A percentile compares a stretch with the other conserved stretches of the same genome.
Evolutionary conservation across 2,113 vertebrate species (phyloP).

Genomic region (Gobiocypris rarus): DNA sequence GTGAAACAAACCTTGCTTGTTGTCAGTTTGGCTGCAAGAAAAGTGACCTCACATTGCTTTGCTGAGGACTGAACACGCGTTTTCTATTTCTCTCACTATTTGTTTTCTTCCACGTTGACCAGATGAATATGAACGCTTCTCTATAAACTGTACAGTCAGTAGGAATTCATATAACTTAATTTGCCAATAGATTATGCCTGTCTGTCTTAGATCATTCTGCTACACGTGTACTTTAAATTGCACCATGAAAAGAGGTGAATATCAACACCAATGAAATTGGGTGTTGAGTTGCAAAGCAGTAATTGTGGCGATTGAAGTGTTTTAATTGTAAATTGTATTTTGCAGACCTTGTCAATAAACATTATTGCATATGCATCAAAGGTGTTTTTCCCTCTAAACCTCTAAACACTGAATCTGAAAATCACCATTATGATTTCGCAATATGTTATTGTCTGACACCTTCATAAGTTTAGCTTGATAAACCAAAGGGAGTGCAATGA

Average conservation of each 20-base stretch:
- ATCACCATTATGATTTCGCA: no score
- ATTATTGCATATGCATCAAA: slow-evolving; percentile 49
- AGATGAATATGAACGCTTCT: not conserved
- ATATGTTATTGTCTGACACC: not conserved
- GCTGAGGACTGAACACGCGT: slow-evolving; percentile 62
- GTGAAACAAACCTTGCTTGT: slow-evolving; percentile 57
- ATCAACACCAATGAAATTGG: not conserved
- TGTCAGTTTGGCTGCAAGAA: slow-evolving; percentile 79
- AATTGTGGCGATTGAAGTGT: not conserved
- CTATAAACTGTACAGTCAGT: not conserved
- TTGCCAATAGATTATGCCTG: not conserved
- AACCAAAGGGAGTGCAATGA: not conserved
- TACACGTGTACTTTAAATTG: not conserved
- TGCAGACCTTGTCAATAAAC: slow-evolving; percentile 68
- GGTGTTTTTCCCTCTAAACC: not conserved
- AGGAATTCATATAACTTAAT: not conserved
- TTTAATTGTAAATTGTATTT: slow-evolving; percentile 54
- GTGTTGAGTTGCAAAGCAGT: not conserved
- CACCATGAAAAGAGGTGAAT: not conserved
- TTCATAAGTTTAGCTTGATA: not conserved
- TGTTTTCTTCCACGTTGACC: not conserved
- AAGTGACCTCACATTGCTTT: slow-evolving; percentile 76
- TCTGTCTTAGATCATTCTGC: not conserved
- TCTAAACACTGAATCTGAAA: not conserved
- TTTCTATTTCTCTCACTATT: not conserved